Base-by-base conservation (phyloP, 2,888 invertebrate genomes). In the Galeopsomyia nigrocyanea region DNA sequence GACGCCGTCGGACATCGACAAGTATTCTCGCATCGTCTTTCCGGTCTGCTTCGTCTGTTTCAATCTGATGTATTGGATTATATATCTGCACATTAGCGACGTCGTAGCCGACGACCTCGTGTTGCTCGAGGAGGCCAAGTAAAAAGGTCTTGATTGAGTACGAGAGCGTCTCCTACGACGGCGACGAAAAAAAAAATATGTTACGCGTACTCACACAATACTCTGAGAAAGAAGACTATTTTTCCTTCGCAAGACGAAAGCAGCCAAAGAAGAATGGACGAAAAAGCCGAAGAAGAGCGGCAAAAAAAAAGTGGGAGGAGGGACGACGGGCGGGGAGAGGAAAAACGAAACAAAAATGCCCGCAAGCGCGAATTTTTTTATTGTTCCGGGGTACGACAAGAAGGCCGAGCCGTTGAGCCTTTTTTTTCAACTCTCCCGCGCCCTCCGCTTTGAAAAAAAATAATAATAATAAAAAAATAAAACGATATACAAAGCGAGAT, bases 11-110 rank as follows among this genome's bases (percentile, higher is more conserved):
- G 98, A 97, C 89, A 99, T 99, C 88, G 99, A 99, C 92, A 98
- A 98, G 89, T 98, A 98, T 88, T 98, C 98, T 76, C 93, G 99
- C 85, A 96, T 98, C 88, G 94, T 98, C 83, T 99, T 99, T 88
- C 99, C 99, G 68, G 95, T 98, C 83, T 96, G 98, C 89, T 99
- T 99, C 90, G 95, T 98, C 79, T 95, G 98, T 89, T 99, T 99
- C 91, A 99, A 99, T 89, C 92, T 97, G 81, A 96, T 97, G 96
- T 97, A 97, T 89, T 97, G 97, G 97, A 96, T 97, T 88, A 96
- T 97, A 86, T 97, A 97, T 87, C 91, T 97, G 82, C 96, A 97
- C 91, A 96, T 97, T 87, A 96, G 96, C 86, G 96, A 97, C 90
- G 96, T 96, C 84, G 95, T 96, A 83, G 95, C 95, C 88, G 96